Conservation (phyloP, 2,113 vertebrate genomes). For the Procavia capensis region DNA sequence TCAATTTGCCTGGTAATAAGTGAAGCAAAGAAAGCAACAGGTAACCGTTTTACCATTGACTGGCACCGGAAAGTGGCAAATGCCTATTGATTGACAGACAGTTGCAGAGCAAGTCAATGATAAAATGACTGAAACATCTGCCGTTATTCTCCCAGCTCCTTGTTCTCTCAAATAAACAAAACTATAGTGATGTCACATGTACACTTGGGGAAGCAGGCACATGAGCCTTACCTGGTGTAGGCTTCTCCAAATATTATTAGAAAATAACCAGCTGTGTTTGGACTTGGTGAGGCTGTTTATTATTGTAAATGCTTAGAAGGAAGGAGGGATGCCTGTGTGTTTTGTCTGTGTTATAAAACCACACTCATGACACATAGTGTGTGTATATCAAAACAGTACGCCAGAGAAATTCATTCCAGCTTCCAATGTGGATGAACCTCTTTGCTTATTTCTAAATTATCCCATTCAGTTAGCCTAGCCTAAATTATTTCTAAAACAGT, state of each 20-base stretch:
- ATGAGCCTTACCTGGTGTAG: background rate
- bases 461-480: constrained; percentile 56
- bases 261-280: constrained; percentile 79
- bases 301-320: constrained; percentile 73
- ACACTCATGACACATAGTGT: constrained; percentile 50
- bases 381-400: constrained; percentile 7
- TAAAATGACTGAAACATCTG: constrained; percentile 48
- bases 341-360: constrained; percentile 54
- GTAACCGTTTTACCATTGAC: constrained; percentile 49
- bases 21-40: background rate
- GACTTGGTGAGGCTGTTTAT: constrained; percentile 70
- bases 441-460: constrained; percentile 66
- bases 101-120: background rate
- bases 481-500: constrained; percentile 66
- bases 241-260: constrained; percentile 64
- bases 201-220: background rate
- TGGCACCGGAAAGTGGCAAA: background rate
- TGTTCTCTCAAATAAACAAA: constrained; percentile 38
- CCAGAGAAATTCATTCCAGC: constrained; percentile 21
- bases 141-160: background rate
- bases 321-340: background rate
- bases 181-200: constrained; percentile 22
- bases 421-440: constrained; percentile 24
- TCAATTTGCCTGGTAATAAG: constrained; percentile 41
- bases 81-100: background rate